phyloP scores from a whole-genome alignment of 2,113 vertebrate species.

The Clupea harengus region DNA sequence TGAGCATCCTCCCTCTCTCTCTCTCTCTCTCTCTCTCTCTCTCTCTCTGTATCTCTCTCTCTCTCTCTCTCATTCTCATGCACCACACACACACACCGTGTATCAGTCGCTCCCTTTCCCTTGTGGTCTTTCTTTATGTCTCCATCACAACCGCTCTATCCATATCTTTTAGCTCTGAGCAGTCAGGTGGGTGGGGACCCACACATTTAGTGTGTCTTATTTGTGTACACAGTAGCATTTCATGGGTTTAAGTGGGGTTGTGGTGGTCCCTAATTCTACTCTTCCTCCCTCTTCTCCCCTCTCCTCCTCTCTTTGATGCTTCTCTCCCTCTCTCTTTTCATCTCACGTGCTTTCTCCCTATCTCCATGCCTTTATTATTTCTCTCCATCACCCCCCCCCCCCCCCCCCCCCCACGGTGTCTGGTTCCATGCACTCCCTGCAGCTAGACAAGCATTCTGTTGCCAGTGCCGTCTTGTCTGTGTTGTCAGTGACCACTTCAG shows the following conservation, averaged over 20 bases:
- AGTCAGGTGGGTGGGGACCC: no score
- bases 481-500: not conserved
- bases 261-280: no score
- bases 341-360: not conserved
- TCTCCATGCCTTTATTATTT: not conserved
- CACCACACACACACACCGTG: constrained; percentile 12
- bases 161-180: no score
- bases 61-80: not conserved
- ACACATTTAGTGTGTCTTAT: no score
- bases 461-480: not conserved
- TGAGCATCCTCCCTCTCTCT: no score
- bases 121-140: no score
- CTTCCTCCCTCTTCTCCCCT: not conserved
- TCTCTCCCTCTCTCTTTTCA: not conserved
- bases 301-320: not conserved
- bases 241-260: no score
- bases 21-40: no score
- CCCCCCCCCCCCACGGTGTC: not conserved
- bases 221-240: no score
- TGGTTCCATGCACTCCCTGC: not conserved
- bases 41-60: not conserved
- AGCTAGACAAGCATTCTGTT: not conserved
- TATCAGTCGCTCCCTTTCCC: no score
- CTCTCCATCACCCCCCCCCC: not conserved
- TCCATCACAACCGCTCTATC: no score